A percentile compares a stretch with the other conserved stretches of the same genome.
These are phyloP conservation scores for Python bivittatus DNA, from an alignment of 2,113 vertebrate species.

Conservation along the genomic window DNA sequence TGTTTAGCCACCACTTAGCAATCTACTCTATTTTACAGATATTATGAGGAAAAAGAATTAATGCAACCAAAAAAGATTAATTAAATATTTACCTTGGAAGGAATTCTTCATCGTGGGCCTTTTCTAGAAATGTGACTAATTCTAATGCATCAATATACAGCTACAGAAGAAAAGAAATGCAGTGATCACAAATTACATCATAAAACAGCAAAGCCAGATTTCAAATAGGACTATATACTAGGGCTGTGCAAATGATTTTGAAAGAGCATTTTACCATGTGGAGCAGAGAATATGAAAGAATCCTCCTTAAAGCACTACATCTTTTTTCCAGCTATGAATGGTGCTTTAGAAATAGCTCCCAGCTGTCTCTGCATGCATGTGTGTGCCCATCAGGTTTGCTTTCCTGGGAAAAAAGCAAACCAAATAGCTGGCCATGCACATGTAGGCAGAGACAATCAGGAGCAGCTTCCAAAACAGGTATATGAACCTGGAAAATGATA, in stretches of 20 bases:
- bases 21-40: not conserved
- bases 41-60: not conserved
- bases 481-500: not conserved
- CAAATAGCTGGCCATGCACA: not conserved
- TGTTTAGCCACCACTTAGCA: not conserved
- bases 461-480: not conserved
- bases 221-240: not conserved
- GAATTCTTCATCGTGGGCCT: slow-evolving; percentile 84
- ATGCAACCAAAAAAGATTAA: not conserved
- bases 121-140: slow-evolving; percentile 81
- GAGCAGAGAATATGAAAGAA: not conserved
- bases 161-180: slow-evolving; percentile 67
- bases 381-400: not conserved
- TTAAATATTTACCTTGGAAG: slow-evolving; percentile 78
- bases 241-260: not conserved
- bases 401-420: not conserved
- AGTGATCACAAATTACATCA: slow-evolving; percentile 18
- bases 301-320: not conserved
- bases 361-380: not conserved
- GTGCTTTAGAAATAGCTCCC: not conserved
- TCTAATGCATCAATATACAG: slow-evolving; percentile 91
- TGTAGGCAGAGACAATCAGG: not conserved
- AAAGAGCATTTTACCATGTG: not conserved
- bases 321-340: not conserved
- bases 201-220: not conserved